These are phyloP conservation scores for Disparrhopalites patrizii DNA, from an alignment of 2,888 invertebrate species.

Conservation along the genomic window DNA sequence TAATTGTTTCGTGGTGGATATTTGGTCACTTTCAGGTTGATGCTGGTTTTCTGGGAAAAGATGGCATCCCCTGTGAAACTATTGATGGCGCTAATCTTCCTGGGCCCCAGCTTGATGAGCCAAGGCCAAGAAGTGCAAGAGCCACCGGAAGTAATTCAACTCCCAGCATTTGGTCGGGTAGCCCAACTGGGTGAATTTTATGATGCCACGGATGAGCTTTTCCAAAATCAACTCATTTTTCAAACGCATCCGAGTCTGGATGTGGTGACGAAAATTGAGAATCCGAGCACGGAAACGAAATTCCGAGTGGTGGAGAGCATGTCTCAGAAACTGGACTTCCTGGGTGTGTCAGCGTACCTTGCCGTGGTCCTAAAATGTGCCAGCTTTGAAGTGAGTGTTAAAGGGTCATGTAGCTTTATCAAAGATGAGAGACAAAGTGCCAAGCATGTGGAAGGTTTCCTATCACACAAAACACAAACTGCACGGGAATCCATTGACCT, in stretches of 20 bases:
- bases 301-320: constrained; percentile 3
- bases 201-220: neutral
- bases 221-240: neutral
- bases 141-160: neutral
- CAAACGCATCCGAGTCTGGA: neutral
- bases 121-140: too few relatives aligned
- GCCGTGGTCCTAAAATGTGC: neutral
- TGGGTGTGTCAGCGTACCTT: neutral
- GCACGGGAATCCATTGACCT: too few relatives aligned
- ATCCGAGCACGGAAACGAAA: neutral
- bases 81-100: too few relatives aligned
- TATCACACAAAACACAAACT: too few relatives aligned
- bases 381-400: neutral
- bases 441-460: too few relatives aligned
- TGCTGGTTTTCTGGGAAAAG: too few relatives aligned
- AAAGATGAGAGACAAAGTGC: too few relatives aligned
- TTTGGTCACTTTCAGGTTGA: too few relatives aligned
- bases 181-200: constrained; percentile 2
- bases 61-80: too few relatives aligned
- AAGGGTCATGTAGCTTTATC: neutral
- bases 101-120: too few relatives aligned
- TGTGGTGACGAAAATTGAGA: neutral
- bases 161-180: neutral
- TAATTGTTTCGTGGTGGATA: too few relatives aligned
- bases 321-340: neutral